Conservation (phyloP, 2,888 invertebrate genomes). For the Machimus rusticus region DNA sequence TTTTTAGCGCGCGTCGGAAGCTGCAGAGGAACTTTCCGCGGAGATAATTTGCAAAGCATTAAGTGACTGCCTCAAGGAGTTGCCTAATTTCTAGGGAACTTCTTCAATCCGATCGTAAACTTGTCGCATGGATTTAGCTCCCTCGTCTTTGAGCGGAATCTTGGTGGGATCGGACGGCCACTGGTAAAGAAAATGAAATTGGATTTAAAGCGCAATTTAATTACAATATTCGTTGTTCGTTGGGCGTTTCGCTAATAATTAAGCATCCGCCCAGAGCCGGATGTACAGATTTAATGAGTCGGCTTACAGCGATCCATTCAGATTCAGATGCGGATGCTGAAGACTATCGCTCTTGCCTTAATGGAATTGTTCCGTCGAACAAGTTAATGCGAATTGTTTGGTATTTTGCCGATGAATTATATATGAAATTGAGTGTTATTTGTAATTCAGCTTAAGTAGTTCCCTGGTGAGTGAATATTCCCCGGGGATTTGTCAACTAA, state of each 20-base stretch:
- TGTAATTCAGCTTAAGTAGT: not conserved
- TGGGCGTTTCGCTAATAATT: constrained; percentile 1
- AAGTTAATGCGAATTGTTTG: not conserved
- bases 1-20: not conserved
- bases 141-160: not conserved
- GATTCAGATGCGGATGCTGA: not conserved
- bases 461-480: not conserved
- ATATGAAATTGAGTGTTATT: not conserved
- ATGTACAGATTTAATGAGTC: constrained; percentile 2
- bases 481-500: not conserved
- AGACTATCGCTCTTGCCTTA: not conserved
- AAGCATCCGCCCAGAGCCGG: not conserved
- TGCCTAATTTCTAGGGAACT: not conserved
- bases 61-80: not conserved
- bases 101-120: constrained; percentile 13
- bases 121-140: not conserved
- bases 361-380: not conserved
- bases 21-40: not conserved
- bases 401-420: not conserved
- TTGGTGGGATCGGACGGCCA: not conserved
- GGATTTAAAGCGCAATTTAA: constrained; percentile 9
- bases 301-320: not conserved
- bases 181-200: not conserved
- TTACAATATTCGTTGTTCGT: constrained; percentile 11
- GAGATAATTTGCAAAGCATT: not conserved